Conservation (phyloP, 2,797 vertebrate genomes). For the Pipistrellus pygmaeus region DNA sequence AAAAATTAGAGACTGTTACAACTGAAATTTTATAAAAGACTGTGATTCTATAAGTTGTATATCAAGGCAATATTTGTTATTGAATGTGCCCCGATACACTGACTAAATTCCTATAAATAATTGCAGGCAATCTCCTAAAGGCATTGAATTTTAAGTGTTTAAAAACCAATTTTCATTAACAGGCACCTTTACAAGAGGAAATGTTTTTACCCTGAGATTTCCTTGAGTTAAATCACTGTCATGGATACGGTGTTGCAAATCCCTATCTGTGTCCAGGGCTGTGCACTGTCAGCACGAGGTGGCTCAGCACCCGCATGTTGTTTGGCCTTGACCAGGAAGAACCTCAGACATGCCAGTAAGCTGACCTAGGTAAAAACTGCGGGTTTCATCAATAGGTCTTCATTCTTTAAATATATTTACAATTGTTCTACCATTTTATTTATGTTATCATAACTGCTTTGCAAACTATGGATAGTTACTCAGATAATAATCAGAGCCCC, state of each 20-base stretch:
- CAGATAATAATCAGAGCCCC: slow-evolving; percentile 32
- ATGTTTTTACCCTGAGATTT: slow-evolving; percentile 53
- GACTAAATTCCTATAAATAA: slow-evolving; percentile 35
- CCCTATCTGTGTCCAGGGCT: not conserved
- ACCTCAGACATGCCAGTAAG: not conserved
- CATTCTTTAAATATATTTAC: slow-evolving; percentile 29
- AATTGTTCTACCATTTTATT: slow-evolving; percentile 30
- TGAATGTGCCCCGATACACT: not conserved
- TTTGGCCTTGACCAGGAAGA: slow-evolving; percentile 10
- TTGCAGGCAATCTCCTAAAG: not conserved
- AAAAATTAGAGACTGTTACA: not conserved
- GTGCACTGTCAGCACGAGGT: not conserved
- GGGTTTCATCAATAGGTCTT: not conserved
- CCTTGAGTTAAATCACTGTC: slow-evolving; percentile 26
- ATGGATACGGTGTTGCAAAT: not conserved
- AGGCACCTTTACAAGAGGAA: not conserved
- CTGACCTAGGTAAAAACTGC: not conserved
- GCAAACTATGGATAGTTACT: slow-evolving; percentile 16
- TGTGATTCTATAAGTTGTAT: not conserved
- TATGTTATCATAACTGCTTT: not conserved
- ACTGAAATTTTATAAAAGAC: not conserved
- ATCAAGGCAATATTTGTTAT: slow-evolving; percentile 36
- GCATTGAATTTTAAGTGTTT: slow-evolving; percentile 47
- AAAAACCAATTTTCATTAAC: slow-evolving; percentile 16
- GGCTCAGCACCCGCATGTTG: not conserved